Percentiles rank a stretch among this genome's conserved stretches.
Conservation (phyloP, 2,888 invertebrate genomes). For the Psylliodes chrysocephalus region DNA sequence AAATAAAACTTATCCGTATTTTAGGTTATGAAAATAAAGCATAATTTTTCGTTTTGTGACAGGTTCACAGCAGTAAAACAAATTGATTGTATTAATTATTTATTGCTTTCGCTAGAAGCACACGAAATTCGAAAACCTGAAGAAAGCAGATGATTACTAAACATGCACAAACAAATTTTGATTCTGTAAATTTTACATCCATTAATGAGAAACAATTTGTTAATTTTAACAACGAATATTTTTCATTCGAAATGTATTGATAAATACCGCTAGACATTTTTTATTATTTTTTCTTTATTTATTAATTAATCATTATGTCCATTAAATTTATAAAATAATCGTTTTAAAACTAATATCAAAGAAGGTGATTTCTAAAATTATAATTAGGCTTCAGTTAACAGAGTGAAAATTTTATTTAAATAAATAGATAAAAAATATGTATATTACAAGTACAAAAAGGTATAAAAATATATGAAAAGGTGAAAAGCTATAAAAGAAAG, state of each 20-base stretch:
- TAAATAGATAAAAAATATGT: no score
- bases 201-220: neutral
- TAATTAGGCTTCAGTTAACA: neutral
- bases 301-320: neutral
- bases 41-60: constrained; percentile 20
- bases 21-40: constrained; percentile 34
- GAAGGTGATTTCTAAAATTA: neutral
- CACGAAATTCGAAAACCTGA: neutral
- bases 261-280: neutral
- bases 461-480: no score
- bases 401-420: no score
- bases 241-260: neutral
- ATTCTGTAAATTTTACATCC: neutral
- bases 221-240: neutral
- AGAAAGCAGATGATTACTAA: neutral
- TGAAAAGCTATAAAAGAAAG: no score
- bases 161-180: neutral
- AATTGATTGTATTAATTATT: constrained; percentile 29
- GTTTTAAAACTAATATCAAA: neutral
- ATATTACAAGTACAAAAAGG: no score
- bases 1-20: no score
- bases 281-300: neutral
- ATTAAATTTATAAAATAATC: no score
- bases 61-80: constrained; percentile 19
- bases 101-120: constrained; percentile 15